Conservation (phyloP, 2,888 invertebrate genomes). For the Pristionchus entomophagus region DNA sequence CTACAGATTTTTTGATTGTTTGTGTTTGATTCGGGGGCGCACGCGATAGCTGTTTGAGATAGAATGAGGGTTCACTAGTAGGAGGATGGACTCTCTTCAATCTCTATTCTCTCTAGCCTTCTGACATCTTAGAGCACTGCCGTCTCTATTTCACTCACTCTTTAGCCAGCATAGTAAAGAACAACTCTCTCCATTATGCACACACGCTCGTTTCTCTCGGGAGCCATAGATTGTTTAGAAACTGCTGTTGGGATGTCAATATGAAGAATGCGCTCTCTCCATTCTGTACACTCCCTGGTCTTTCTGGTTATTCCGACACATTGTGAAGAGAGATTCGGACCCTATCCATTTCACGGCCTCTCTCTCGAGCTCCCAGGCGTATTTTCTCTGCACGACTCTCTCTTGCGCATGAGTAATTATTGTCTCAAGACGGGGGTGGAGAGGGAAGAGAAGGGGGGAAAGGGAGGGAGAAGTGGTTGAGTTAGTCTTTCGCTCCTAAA, state of each 20-base stretch:
- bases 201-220: neutral
- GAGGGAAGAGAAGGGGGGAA: neutral
- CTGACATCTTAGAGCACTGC: too few species aligned
- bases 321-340: too few species aligned
- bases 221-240: too few species aligned
- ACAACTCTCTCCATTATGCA: neutral
- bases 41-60: neutral
- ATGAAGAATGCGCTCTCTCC: neutral
- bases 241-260: too few species aligned
- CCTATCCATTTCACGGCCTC: too few species aligned
- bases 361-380: neutral
- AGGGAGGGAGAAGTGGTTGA: neutral
- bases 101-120: too few species aligned
- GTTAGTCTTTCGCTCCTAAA: neutral
- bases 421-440: constrained; percentile 28
- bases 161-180: neutral
- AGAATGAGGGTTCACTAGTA: neutral
- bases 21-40: neutral
- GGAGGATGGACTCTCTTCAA: too few species aligned
- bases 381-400: neutral
- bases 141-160: neutral
- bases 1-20: neutral
- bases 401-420: constrained; percentile 32
- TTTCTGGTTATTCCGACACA: too few species aligned
- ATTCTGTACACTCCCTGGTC: neutral